Evolutionary conservation across 2,797 vertebrate species (phyloP), one percentile per base, ranked within the genome.

Genomic region (Enteromius fasciolatus): DNA sequence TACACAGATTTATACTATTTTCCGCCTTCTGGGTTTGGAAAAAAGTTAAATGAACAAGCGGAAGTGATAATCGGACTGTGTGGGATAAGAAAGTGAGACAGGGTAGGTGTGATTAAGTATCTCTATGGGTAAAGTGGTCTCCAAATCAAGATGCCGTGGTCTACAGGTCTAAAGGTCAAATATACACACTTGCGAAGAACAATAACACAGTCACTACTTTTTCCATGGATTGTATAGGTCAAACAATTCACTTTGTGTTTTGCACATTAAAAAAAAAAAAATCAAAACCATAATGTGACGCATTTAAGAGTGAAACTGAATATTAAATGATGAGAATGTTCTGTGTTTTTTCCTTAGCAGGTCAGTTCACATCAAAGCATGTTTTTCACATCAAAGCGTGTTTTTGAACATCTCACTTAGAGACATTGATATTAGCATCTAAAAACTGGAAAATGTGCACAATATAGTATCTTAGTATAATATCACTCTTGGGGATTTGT

Each of bases 1-100:
- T 46, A 80, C 33, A 75, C 7, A 46, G 67, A 72, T 72, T 61
- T 59, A 44, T 78, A 11, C 5, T 41, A 61, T 72, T 80, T 80
- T 80, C 54, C 18, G 6, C 18, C 25, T 48, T 61, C 52, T 46
- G 52, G 66, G 28, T 72, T 70, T 80, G 67, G 52, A 72, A 80
- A 70, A n/a, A 72, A 80, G 52, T 44, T 57, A 44, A 68, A 44
- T 15, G 25, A 70, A 44, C 50, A 80, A 80, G 69, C 23, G 2
- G n/a, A 57, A 44, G 66, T 59, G 52, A 70, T 70, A 80, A 59
- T 18, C 23, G 23, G 78, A 33, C 66, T n/a, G 78, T 44, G 78
- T 70, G 36, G 66, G 50, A 70, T 44, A 70, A 44, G 78, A 70
- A 70, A 59, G 78, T 80, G 36, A 80, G 67, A 70, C 11, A 0